Conservation (phyloP, 2,888 invertebrate species). For the Oasisia sp. region DNA sequence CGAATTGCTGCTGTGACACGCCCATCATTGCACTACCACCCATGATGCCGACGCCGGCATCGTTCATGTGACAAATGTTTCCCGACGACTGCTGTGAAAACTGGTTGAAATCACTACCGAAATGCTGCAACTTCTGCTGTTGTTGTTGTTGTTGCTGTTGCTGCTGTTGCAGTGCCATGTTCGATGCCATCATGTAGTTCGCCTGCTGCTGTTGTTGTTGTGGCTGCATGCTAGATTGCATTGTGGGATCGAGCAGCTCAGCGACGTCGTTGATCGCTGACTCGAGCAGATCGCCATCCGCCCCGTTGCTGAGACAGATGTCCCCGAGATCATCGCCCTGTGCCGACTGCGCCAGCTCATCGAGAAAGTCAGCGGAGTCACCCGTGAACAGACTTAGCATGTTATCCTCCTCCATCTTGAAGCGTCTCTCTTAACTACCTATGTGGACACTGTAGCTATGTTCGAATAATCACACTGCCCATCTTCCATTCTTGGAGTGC, state of each 20-base stretch:
- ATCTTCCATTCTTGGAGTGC: slow-evolving; percentile 8
- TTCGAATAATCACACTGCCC: neutral
- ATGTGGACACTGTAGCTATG: neutral
- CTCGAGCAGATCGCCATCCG: slow-evolving; percentile 30
- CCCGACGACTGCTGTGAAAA: neutral
- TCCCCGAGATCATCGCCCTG: slow-evolving; percentile 19
- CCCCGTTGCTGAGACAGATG: neutral
- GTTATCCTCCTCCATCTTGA: slow-evolving; percentile 52
- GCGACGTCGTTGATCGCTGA: slow-evolving; percentile 26
- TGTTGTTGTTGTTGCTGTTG: neutral
- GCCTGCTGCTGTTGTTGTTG: neutral
- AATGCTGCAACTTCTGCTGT: slow-evolving; percentile 22
- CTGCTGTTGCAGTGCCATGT: slow-evolving; percentile 27
- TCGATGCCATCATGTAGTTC: neutral
- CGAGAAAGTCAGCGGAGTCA: slow-evolving; percentile 52
- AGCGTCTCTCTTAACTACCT: neutral
- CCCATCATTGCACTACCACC: slow-evolving; percentile 21
- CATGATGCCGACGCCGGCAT: neutral
- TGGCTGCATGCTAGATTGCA: neutral
- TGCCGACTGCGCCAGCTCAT: slow-evolving; percentile 49
- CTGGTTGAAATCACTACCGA: slow-evolving; percentile 1
- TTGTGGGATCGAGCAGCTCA: slow-evolving; percentile 25
- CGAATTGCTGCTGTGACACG: neutral
- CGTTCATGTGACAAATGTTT: slow-evolving; percentile 6
- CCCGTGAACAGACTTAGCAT: slow-evolving; percentile 55